Conservation (phyloP, 2,113 vertebrate species). For the Petaurus breviceps region DNA sequence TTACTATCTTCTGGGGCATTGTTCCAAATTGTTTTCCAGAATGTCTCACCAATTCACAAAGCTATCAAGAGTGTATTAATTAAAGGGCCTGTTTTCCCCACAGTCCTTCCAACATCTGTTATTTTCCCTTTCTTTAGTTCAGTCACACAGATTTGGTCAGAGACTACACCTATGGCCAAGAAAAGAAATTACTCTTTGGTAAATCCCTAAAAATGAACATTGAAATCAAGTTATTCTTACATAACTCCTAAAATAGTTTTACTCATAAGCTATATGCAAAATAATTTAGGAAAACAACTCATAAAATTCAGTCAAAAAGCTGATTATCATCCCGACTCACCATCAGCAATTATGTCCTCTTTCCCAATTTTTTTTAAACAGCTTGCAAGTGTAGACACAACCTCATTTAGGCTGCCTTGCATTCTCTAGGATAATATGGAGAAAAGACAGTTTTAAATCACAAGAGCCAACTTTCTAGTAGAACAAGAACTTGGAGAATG, state of each 20-base stretch:
- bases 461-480: conserved; percentile 13
- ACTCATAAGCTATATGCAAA: not conserved
- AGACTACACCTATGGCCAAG: not conserved
- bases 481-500: not conserved
- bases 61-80: not conserved
- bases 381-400: not conserved
- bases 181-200: not conserved
- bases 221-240: not conserved
- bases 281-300: not conserved
- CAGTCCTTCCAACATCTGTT: not conserved
- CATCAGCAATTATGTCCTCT: not conserved
- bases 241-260: not conserved
- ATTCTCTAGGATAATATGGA: not conserved
- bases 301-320: not conserved
- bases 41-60: not conserved
- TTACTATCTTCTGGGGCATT: not conserved
- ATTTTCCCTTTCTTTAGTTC: not conserved
- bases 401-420: not conserved
- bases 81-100: not conserved
- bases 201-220: not conserved
- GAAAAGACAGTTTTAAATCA: not conserved
- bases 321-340: not conserved
- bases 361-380: not conserved
- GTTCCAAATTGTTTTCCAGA: not conserved
- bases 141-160: not conserved